Conservation (phyloP, 2,888 invertebrate species). For the Yponomeuta malinellus region DNA sequence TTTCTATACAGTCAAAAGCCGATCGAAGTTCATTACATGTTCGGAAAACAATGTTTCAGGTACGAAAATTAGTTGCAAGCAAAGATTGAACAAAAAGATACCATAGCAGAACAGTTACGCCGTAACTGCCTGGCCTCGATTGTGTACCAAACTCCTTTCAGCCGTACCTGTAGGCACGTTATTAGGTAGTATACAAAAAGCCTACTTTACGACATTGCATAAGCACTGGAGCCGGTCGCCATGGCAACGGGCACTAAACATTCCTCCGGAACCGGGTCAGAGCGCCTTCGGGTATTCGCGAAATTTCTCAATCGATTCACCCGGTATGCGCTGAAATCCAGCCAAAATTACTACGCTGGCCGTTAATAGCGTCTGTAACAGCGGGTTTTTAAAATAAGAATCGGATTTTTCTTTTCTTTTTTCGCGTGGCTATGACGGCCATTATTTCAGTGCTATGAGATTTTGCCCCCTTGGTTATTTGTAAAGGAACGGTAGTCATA, state of each 20-base stretch:
- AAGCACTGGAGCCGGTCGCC: constrained; percentile 25
- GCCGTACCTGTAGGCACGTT: background rate
- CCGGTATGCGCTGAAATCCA: background rate
- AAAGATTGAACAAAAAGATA: background rate
- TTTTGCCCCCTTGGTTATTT: background rate
- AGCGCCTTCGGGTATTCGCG: constrained; percentile 22
- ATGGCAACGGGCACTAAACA: constrained; percentile 60
- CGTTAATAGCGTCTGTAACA: background rate
- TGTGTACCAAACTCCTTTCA: too few species aligned
- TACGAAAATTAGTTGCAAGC: too few species aligned
- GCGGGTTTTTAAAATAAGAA: background rate
- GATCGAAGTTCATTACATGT: too few species aligned
- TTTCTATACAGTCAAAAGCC: too few species aligned
- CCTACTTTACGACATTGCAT: constrained; percentile 5
- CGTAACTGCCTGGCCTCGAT: background rate
- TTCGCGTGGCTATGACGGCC: background rate
- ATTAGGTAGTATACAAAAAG: constrained; percentile 2
- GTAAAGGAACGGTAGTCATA: too few species aligned
- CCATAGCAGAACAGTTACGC: background rate
- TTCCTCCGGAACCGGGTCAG: constrained; percentile 45
- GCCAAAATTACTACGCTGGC: background rate
- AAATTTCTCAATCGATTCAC: constrained; percentile 3
- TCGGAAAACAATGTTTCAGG: too few species aligned
- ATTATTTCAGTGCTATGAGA: background rate
- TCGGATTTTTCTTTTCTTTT: background rate